Base-by-base conservation (phyloP, 2,888 invertebrate genomes). In the Cerceris ruficornis region DNA sequence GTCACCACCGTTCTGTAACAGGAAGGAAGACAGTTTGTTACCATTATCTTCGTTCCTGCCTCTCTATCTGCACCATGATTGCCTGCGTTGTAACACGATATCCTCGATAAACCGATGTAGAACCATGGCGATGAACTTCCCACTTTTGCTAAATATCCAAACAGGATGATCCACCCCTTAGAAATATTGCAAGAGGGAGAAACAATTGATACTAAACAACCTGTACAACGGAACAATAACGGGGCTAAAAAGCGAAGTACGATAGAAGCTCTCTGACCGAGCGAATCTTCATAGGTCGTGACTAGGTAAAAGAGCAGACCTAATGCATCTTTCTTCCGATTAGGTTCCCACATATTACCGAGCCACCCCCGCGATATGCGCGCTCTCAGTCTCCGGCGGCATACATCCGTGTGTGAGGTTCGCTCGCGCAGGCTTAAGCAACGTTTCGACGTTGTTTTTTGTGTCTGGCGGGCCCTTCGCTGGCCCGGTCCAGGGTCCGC, bases 401-500 rank as follows among this genome's bases (percentile, higher is more conserved):
- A 78, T 62, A 71, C 70, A 75, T 73, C 65, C 59, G 76, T 81
- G 80, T 80, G 73, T 57, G 75, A 74, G 68, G 58, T 43, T 75
- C 73, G 70, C 71, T 77, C 83, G 83, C 85, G 85, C 88, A 87
- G 88, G 87, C 88, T 87, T 87, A 87, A 91, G 89, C 90, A 90
- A 89, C 88, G 90, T 83, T 90, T 90, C 89, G 90, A 89, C 89
- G 91, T 92, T 90, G 91, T 92, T 92, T 92, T 92, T 92, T 92
- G 90, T 92, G 92, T 92, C 92, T 92, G 92, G 91, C 93, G 92
- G 92, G 93, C 92, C 93, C 92, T 92, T 92, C 91, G 91, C 91
- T 90, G 87, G 88, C 92, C 92, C 92, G 93, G 93, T 93, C 93
- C 91, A 93, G 93, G 94, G 94, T 93, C 93, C 93, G 94, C 94